Evolutionary conservation across 2,113 vertebrate species (phyloP), one percentile per base, ranked within the genome.

Genomic region (Noctilio leporinus): DNA sequence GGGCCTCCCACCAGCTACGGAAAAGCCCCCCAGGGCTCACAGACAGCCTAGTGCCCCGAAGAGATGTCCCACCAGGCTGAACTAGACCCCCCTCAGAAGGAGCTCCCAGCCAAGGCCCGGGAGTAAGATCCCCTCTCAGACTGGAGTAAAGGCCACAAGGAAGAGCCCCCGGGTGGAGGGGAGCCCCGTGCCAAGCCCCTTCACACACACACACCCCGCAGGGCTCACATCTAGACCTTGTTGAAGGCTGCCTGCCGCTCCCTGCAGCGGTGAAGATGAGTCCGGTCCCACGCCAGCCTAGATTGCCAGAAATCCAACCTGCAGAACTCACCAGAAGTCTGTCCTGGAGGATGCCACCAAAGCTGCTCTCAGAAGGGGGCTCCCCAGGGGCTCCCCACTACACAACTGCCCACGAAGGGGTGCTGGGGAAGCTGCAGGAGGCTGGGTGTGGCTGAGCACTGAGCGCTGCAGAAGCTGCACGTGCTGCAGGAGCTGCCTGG

Each of bases 201-300:
- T 53, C 49, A 0, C 7, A 9, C 72, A 19, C 43, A 19, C 70
- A 45, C 28, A 3, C 16, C 24, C 33, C 7, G 16, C 53, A 22
- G 26, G n/a, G 12, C 55, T 1, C 16, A 57, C 81, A 3, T 1
- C 26, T n/a, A 2, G 51, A 4, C 19, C 49, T 17, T 12, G 78
- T 12, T 3, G 5, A 12, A 20, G 10, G 20, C 0, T 0, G 11
- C 10, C 43, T 10, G 22, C 0, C 7, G 30, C 53, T 64, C 45
- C 1, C 2, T 11, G 24, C 9, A 5, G 49, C 3, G n/a, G n/a
- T n/a, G n/a, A n/a, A n/a, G n/a, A n/a, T n/a, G n/a, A n/a, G 1
- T 4, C 89, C 20, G 26, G 8, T 0, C 35, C 49, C 28, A 26
- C 17, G 3, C 43, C 16, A 0, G 17, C 0, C 2, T 24, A 72